Evolutionary conservation across 2,113 vertebrate species (phyloP), one percentile per base, ranked within the genome.

Genomic region (Leptosomus discolor): DNA sequence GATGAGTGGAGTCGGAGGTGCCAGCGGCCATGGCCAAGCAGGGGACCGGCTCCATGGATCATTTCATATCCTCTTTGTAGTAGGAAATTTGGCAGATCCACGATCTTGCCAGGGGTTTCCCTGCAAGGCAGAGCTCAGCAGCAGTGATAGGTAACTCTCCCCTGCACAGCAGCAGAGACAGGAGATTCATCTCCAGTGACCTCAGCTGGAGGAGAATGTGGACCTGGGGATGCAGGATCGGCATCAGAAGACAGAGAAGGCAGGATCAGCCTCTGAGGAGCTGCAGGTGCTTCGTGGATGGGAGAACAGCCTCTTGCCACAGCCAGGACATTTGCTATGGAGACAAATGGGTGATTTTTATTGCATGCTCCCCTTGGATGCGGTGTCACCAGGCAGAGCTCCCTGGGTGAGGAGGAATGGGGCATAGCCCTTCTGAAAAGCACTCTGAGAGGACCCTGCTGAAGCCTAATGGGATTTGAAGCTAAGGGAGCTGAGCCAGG

Each of bases 401-500:
- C 67, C 70, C 39, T 2, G 0, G 4, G 1, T 65, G 60, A 70
- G 56, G 5, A 2, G 23, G 24, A 83, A 61, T 2, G 4, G 60
- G 61, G 29, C 48, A 90, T 41, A 80, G 24, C 5, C 45, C 46
- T 79, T 77, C 85, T 51, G 32, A 50, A 90, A 94, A 93, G 45
- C 37, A 41, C 34, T 79, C 22, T 75, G 83, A 81, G 60, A 78
- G 43, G 64, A 48, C 2, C 1, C 27, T 0, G 4, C 57, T 58
- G 76, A 63, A 74, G 43, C 53, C 73, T 81, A 78, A 83, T 83
- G 88, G 71, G 71, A 88, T 94, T 53, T 91, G 80, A 95, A 78
- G 73, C 68, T 64, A 39, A 78, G 46, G 61, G 79, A 94, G 50
- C n/a, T 1, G 9, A 94, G 76, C 80, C 91, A 94, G 65, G 71